Conservation (phyloP, 2,113 vertebrate species). For the Danionella cerebrum region DNA sequence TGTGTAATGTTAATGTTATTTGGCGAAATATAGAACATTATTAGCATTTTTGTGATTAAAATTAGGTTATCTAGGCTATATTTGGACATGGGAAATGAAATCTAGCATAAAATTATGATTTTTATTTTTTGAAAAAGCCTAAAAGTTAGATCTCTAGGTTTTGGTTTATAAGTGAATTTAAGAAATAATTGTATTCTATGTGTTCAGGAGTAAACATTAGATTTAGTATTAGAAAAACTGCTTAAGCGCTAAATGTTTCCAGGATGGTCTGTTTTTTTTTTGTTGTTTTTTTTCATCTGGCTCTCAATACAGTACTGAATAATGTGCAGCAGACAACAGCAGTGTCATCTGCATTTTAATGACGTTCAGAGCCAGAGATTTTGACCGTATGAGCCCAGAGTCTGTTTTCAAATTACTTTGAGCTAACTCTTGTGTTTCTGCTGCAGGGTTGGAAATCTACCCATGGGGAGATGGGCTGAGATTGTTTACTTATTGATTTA, state of each 20-base stretch:
- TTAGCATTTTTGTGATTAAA: too few relatives aligned
- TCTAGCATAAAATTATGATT: too few relatives aligned
- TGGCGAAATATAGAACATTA: too few relatives aligned
- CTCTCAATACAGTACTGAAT: constrained; percentile 2
- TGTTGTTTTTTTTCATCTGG: constrained; percentile 6
- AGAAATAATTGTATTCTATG: neutral
- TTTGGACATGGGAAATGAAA: too few relatives aligned
- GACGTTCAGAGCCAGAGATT: neutral
- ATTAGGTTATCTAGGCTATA: too few relatives aligned
- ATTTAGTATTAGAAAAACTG: constrained; percentile 1
- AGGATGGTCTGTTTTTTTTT: neutral
- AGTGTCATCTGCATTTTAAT: constrained; percentile 13
- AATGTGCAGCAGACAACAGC: neutral
- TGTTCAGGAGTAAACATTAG: neutral
- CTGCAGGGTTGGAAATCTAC: neutral
- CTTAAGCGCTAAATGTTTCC: neutral
- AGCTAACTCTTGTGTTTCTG: neutral
- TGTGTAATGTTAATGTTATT: too few relatives aligned
- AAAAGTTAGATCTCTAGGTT: too few relatives aligned
- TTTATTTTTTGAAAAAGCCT: too few relatives aligned
- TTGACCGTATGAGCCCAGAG: constrained; percentile 1
- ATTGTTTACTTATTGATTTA: constrained; percentile 14
- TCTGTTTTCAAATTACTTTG: neutral
- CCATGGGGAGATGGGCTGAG: neutral
- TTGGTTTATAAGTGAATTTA: neutral